Percentiles rank a stretch among this genome's conserved stretches.
Conservation (phyloP, 2,113 vertebrate genomes). For the Jacana jacana region DNA sequence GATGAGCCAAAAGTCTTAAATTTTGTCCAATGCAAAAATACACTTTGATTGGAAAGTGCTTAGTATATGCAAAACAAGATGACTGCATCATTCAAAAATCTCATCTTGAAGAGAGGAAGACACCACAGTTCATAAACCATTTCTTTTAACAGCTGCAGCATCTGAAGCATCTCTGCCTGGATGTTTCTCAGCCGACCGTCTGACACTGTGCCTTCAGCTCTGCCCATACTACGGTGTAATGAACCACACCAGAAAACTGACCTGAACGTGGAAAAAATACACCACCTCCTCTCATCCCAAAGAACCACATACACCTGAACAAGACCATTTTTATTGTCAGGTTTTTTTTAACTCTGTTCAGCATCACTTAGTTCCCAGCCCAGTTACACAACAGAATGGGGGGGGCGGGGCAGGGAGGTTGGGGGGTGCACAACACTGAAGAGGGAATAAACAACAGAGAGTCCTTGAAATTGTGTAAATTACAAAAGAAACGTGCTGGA, state of each 20-base stretch:
- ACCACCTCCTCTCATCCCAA: background rate
- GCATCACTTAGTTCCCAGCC: background rate
- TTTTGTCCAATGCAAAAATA: background rate
- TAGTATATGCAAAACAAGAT: background rate
- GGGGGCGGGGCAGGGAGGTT: no score
- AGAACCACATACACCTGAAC: background rate
- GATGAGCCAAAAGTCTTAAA: background rate
- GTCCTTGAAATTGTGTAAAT: background rate
- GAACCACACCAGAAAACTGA: background rate
- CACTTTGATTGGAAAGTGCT: background rate
- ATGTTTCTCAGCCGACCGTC: fast-evolving
- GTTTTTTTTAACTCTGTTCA: background rate
- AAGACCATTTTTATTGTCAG: background rate
- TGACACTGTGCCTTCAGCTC: background rate
- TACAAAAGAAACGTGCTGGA: fast-evolving
- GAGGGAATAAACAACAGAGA: background rate
- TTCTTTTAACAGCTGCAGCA: background rate
- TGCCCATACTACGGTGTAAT: background rate
- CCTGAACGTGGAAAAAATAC: background rate
- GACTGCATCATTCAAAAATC: background rate
- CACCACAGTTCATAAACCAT: background rate
- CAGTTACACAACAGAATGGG: background rate
- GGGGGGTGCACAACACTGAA: background rate
- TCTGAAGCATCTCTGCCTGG: background rate
- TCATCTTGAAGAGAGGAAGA: background rate